Evolutionary conservation across 2,888 invertebrate species (phyloP).

Genomic region (Sinelater perroti): DNA sequence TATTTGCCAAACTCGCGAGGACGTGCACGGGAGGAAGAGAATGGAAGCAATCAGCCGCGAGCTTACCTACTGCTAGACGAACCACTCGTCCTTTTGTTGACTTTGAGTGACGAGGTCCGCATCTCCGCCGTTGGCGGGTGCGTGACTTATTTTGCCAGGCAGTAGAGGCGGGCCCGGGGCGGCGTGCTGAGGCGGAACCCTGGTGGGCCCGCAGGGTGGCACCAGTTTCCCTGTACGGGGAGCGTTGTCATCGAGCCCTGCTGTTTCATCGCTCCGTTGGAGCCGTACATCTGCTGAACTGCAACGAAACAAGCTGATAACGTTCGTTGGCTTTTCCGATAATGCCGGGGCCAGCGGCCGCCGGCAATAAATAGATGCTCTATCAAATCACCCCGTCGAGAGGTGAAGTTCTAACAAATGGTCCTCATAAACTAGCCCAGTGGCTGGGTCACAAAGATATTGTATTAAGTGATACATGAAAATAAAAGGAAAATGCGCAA

Average conservation of each 20-base stretch:
- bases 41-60: no score
- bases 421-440: no score
- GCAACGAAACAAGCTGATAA: constrained; percentile 48
- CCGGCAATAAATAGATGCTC: constrained; percentile 3
- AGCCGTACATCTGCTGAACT: constrained; percentile 81
- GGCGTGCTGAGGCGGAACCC: constrained; percentile 63
- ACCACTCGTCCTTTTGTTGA: constrained; percentile 91
- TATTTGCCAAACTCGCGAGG: no score
- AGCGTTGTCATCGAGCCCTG: constrained; percentile 66
- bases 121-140: constrained; percentile 57
- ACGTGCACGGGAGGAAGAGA: no score
- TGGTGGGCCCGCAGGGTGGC: constrained; percentile 89
- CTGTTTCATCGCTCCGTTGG: constrained; percentile 75
- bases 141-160: constrained; percentile 75
- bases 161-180: constrained; percentile 79
- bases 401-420: background rate
- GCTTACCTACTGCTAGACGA: constrained; percentile 77
- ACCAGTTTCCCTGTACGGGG: constrained; percentile 90
- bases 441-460: no score
- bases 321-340: constrained; percentile 4
- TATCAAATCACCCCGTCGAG: background rate
- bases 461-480: no score
- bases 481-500: no score
- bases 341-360: background rate
- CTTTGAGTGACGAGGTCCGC: constrained; percentile 65